Percentiles rank a stretch among this genome's conserved stretches.
phyloP scores from a whole-genome alignment of 1,140 invertebrate species.

The Ips typographus region DNA sequence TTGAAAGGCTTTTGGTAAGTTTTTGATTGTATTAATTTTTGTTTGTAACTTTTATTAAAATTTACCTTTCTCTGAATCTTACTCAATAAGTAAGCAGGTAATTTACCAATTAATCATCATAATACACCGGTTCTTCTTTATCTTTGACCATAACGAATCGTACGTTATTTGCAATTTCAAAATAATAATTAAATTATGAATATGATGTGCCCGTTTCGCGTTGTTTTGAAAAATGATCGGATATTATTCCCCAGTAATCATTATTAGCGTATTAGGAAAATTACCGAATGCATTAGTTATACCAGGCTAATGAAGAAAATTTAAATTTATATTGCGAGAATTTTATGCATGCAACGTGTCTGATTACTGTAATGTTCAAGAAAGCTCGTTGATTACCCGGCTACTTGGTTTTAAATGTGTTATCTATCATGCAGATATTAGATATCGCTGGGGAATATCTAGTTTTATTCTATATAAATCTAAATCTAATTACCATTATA shows the following conservation, averaged over 20 bases:
- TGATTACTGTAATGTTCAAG: too few relatives aligned
- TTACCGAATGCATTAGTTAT: constrained; percentile 10
- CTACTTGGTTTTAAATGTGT: too few relatives aligned
- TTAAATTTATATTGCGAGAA: constrained; percentile 17
- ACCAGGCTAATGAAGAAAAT: constrained; percentile 13
- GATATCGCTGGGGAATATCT: too few relatives aligned
- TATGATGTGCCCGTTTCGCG: too few relatives aligned
- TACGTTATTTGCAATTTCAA: constrained; percentile 4
- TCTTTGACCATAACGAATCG: not conserved
- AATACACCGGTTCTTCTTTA: not conserved
- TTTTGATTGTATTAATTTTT: too few relatives aligned
- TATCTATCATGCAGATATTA: too few relatives aligned
- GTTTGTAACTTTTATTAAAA: not conserved
- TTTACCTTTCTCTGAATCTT: not conserved
- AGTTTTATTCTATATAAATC: too few relatives aligned
- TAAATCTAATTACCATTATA: too few relatives aligned
- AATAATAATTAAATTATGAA: constrained; percentile 1
- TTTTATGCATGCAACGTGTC: constrained; percentile 13
- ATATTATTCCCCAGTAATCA: constrained; percentile 10
- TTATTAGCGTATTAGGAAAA: constrained; percentile 16
- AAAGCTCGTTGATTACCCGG: constrained; percentile 4
- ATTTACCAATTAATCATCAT: not conserved
- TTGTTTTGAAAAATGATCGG: constrained; percentile 14
- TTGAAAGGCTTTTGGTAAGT: too few relatives aligned
- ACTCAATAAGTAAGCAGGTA: too few relatives aligned